Conservation (phyloP, 2,888 invertebrate species). For the Eristalis pertinax region DNA sequence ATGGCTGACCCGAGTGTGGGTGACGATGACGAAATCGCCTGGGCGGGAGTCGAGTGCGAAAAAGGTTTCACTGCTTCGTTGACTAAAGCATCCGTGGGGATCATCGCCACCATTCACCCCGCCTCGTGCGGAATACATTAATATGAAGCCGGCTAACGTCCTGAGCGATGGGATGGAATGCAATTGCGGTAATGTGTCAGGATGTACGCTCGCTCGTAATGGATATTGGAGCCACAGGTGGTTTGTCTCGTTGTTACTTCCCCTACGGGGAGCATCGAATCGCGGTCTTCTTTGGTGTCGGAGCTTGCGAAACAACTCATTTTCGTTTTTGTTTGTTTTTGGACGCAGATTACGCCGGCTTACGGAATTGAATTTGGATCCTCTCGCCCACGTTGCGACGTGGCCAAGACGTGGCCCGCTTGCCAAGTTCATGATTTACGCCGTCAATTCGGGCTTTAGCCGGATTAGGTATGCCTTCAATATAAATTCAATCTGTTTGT, state of each 20-base stretch:
- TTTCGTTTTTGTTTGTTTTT: neutral
- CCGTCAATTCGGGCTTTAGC: conserved; percentile 5
- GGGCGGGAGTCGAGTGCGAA: neutral
- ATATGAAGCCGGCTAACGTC: neutral
- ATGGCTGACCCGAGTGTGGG: neutral
- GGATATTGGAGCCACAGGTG: conserved; percentile 64
- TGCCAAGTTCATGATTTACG: conserved; percentile 30
- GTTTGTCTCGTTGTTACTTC: neutral
- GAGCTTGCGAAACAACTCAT: neutral
- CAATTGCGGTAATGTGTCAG: conserved; percentile 45
- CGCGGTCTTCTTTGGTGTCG: neutral
- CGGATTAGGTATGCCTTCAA: neutral
- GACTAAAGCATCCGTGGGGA: conserved; percentile 21
- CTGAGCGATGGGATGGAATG: conserved; percentile 27
- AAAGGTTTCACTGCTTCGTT: conserved; percentile 22
- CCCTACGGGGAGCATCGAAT: neutral
- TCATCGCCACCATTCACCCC: neutral
- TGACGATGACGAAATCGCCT: neutral
- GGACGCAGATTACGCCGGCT: conserved; percentile 28
- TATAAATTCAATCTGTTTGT: neutral
- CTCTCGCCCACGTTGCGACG: neutral
- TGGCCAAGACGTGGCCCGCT: conserved; percentile 11
- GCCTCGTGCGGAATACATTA: conserved; percentile 6
- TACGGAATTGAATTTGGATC: conserved; percentile 58
- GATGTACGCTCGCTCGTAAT: conserved; percentile 37